These are phyloP conservation scores for Eurypyga helias DNA, from an alignment of 2,113 vertebrate genomes.

Conservation along the genomic window DNA sequence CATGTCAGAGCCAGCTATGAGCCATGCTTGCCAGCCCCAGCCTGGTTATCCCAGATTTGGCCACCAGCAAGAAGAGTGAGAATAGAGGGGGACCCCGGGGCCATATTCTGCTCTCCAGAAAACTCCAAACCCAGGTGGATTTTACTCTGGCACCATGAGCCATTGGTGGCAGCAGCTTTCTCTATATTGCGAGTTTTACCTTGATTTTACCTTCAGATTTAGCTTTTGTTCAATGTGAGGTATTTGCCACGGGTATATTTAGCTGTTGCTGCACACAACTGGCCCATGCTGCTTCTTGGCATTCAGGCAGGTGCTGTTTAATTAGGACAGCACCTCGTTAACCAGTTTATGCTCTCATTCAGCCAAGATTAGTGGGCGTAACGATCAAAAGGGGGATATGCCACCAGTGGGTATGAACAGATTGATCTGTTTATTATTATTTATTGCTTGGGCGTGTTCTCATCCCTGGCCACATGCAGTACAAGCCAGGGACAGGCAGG, in stretches of 20 bases:
- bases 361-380: neutral
- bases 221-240: neutral
- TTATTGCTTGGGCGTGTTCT: neutral
- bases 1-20: neutral
- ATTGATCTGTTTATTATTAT: neutral
- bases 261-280: neutral
- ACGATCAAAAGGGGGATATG: neutral
- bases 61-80: neutral
- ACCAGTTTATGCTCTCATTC: neutral
- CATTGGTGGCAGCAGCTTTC: neutral
- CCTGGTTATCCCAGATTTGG: neutral
- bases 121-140: neutral
- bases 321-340: conserved; percentile 35
- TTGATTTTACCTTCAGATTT: conserved; percentile 22
- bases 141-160: neutral
- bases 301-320: conserved; percentile 22
- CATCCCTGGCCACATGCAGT: neutral
- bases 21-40: neutral
- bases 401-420: neutral
- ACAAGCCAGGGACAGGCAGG: neutral
- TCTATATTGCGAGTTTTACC: neutral
- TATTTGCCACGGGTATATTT: conserved; percentile 5
- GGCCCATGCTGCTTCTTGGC: neutral
- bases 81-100: neutral
- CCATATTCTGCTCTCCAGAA: neutral